Percentiles rank a stretch among this genome's conserved stretches.
Evolutionary conservation across 2,113 vertebrate species (phyloP).

Genomic region (Hydropotes inermis): DNA sequence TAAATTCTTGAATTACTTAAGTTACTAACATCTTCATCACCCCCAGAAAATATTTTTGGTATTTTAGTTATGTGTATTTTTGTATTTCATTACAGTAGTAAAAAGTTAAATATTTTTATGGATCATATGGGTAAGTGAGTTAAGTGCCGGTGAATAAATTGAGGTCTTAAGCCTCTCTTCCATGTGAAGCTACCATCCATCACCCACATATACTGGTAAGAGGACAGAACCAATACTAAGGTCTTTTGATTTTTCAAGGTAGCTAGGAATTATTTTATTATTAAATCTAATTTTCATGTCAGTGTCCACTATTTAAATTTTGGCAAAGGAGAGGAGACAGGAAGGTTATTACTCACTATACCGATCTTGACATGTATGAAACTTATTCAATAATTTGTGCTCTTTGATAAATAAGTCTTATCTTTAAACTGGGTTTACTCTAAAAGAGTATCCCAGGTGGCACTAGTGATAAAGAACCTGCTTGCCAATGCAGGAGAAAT

Average conservation of each 20-base stretch:
- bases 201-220: neutral
- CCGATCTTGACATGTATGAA: neutral
- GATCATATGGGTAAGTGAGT: neutral
- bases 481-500: neutral
- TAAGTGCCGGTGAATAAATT: neutral
- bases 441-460: neutral
- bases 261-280: neutral
- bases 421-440: neutral
- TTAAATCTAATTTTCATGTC: neutral
- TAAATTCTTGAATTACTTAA: neutral
- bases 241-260: neutral
- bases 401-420: neutral
- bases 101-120: neutral
- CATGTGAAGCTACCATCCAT: neutral
- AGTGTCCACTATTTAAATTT: neutral
- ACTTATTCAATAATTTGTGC: neutral
- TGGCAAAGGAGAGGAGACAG: fast-evolving
- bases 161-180: neutral
- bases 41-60: neutral
- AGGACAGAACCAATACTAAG: neutral
- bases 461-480: neutral
- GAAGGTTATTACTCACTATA: neutral
- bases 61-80: neutral
- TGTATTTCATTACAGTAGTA: neutral
- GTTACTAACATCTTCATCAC: neutral